Evolutionary conservation across 1,140 invertebrate species (phyloP).

Genomic region (Tetramorium parvispinum): DNA sequence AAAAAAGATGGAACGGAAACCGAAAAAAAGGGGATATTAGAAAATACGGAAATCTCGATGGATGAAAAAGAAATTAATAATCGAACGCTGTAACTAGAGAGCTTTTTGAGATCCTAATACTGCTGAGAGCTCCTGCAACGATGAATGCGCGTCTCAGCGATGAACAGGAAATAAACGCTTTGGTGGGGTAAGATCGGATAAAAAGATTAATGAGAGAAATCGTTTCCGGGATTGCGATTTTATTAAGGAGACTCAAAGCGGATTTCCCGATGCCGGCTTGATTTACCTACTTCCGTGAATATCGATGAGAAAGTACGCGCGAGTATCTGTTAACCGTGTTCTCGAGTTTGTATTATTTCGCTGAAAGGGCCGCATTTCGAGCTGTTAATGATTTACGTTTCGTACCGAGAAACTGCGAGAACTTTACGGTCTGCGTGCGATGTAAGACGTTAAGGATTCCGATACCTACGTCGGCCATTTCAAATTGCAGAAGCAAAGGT

Average conservation of each 20-base stretch:
- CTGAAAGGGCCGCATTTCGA: conserved; percentile 44
- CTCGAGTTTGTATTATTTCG: conserved; percentile 41
- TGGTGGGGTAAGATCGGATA: conserved; percentile 59
- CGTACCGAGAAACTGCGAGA: conserved; percentile 35
- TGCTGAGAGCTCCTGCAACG: conserved; percentile 61
- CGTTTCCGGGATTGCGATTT: conserved; percentile 73
- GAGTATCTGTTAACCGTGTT: conserved; percentile 9
- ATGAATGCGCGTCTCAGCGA: conserved; percentile 59
- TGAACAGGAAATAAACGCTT: conserved; percentile 73
- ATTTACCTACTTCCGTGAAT: conserved; percentile 57
- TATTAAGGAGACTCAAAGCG: conserved; percentile 71
- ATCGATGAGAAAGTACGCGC: conserved; percentile 48
- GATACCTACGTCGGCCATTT: conserved; percentile 46
- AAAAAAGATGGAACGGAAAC: neutral
- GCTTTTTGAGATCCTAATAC: conserved; percentile 74
- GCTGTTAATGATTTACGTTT: conserved; percentile 53
- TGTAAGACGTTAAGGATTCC: conserved; percentile 12
- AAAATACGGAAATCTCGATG: conserved; percentile 28
- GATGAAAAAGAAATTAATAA: conserved; percentile 71
- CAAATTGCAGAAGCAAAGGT: conserved; percentile 16
- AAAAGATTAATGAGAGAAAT: conserved; percentile 73
- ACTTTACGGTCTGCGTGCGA: conserved; percentile 38
- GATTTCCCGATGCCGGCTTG: conserved; percentile 52
- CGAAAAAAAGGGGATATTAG: conserved; percentile 17
- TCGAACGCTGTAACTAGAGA: conserved; percentile 51